Percentiles rank a stretch among this genome's conserved stretches.
These are phyloP conservation scores for Natrix natrix DNA, from an alignment of 2,797 vertebrate species.

Conservation along the genomic window DNA sequence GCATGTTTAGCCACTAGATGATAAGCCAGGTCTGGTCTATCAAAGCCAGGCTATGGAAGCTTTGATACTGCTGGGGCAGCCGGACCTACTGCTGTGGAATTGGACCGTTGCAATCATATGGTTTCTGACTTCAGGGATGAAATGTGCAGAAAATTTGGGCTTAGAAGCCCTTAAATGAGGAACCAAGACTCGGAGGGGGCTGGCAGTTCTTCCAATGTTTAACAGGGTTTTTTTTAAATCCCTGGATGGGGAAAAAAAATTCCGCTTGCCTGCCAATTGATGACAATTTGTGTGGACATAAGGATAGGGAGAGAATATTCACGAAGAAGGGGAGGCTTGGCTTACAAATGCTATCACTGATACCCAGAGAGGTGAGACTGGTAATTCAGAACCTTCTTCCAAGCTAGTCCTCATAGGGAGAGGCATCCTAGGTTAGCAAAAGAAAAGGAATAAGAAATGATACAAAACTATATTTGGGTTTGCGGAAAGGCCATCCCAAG, in stretches of 20 bases:
- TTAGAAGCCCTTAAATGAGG: background rate
- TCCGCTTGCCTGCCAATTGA: background rate
- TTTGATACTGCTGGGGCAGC: background rate
- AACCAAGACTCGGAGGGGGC: background rate
- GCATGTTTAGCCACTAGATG: background rate
- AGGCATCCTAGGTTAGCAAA: background rate
- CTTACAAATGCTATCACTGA: background rate
- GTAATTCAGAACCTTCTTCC: background rate
- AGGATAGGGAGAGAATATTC: background rate
- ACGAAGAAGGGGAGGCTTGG: background rate
- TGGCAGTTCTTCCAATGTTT: background rate
- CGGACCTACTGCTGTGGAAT: slow-evolving; percentile 6
- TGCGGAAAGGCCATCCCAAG: too few relatives aligned
- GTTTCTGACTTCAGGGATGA: background rate
- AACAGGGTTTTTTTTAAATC: background rate
- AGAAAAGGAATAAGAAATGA: too few relatives aligned
- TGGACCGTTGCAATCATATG: background rate
- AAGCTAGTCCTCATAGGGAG: background rate
- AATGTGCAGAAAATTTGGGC: background rate
- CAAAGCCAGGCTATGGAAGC: background rate
- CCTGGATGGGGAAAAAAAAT: background rate
- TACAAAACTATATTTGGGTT: too few relatives aligned
- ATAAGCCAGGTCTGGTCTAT: slow-evolving; percentile 13
- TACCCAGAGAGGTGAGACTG: background rate
- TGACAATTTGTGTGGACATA: background rate